These are phyloP conservation scores for Phenacoccus solenopsis DNA, from an alignment of 1,140 invertebrate species.

Conservation along the genomic window DNA sequence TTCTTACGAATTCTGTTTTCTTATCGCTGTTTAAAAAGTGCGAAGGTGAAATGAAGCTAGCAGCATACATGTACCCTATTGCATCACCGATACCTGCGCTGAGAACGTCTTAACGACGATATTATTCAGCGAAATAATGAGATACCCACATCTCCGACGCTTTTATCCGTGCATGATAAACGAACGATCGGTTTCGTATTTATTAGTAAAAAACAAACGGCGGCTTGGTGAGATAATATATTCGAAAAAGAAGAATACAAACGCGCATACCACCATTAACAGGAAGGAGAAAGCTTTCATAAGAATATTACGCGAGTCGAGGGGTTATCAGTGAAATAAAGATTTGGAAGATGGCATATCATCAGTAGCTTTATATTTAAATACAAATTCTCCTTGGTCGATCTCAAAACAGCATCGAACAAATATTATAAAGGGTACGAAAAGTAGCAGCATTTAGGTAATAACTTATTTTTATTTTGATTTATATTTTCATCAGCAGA, in stretches of 20 bases:
- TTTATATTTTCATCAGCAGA: no score
- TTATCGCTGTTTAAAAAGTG: no score
- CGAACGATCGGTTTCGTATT: slow-evolving; percentile 1
- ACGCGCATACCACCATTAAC: not conserved
- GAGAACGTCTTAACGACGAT: not conserved
- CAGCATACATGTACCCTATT: not conserved
- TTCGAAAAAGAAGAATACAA: not conserved
- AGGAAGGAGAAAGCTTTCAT: not conserved
- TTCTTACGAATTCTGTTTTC: no score
- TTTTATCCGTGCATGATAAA: not conserved
- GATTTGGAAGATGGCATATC: no score
- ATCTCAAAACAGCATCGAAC: no score
- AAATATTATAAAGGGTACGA: no score
- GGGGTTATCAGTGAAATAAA: not conserved
- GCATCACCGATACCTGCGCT: not conserved
- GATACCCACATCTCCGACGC: not conserved
- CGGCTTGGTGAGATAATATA: not conserved
- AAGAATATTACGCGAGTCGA: not conserved
- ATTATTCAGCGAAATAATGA: not conserved
- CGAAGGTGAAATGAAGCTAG: not conserved
- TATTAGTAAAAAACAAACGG: not conserved
- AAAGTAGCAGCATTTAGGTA: no score
- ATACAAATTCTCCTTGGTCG: no score
- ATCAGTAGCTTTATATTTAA: no score
- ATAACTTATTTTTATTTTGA: no score